Evolutionary conservation across 2,797 vertebrate species (phyloP).

Genomic region (Chelidonichthys spinosus): DNA sequence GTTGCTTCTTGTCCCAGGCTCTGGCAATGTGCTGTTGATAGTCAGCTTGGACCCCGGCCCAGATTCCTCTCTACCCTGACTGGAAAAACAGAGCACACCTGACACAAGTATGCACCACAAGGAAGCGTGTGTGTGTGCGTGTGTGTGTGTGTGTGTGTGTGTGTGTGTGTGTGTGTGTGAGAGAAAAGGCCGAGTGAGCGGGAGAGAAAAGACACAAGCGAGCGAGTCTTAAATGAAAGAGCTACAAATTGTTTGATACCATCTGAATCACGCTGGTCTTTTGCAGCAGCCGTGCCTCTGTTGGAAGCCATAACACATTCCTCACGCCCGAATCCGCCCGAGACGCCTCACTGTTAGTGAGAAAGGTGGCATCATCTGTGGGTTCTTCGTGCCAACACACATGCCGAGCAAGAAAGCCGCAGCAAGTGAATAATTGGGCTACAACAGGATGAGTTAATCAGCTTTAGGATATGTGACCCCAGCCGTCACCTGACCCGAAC

Average conservation of each 20-base stretch:
- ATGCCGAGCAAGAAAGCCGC: not conserved
- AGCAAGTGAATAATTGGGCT: conserved; percentile 31
- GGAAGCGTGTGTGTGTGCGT: conserved; percentile 41
- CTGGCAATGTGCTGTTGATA: conserved; percentile 75
- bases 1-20: conserved; percentile 82
- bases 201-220: conserved; percentile 23
- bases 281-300: conserved; percentile 45
- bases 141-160: conserved; percentile 21
- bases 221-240: conserved; percentile 57
- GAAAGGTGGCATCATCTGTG: conserved; percentile 33
- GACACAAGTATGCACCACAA: conserved; percentile 80
- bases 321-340: conserved; percentile 44
- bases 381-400: conserved; percentile 23
- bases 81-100: conserved; percentile 87
- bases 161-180: conserved; percentile 22
- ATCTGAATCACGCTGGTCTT: conserved; percentile 48
- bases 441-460: conserved; percentile 37
- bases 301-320: conserved; percentile 52
- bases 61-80: conserved; percentile 82
- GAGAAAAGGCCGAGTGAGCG: conserved; percentile 35
- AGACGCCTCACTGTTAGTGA: conserved; percentile 21
- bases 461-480: conserved; percentile 37
- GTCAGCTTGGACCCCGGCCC: conserved; percentile 80
- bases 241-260: conserved; percentile 49
- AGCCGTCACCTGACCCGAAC: conserved; percentile 34